phyloP scores from a whole-genome alignment of 92 coral and sea anemone genomes.

The Nematostella vectensis region DNA sequence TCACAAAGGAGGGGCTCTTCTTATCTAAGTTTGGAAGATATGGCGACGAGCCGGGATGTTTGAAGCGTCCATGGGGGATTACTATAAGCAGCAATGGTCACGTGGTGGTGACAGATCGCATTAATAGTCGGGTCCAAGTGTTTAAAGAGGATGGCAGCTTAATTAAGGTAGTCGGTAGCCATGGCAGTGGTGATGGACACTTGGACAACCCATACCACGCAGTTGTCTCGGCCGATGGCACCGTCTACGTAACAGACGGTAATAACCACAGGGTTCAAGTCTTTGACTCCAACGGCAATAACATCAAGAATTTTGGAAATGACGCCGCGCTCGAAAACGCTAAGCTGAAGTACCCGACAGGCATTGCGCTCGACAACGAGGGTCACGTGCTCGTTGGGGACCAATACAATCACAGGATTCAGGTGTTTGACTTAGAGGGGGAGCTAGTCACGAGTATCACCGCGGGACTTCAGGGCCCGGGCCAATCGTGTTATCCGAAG shows the following conservation, averaged over 20 bases:
- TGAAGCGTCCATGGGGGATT: slow-evolving; percentile 97
- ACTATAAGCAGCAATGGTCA: slow-evolving; percentile 60
- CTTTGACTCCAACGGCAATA: slow-evolving; percentile 62
- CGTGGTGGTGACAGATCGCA: slow-evolving; percentile 76
- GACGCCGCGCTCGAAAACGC: slow-evolving; percentile 24
- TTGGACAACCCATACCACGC: slow-evolving; percentile 89
- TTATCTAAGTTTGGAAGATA: slow-evolving; percentile 78
- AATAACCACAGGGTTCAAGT: slow-evolving; percentile 93
- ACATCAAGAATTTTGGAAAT: slow-evolving; percentile 61
- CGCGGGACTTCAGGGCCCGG: slow-evolving; percentile 65
- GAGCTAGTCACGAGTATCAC: slow-evolving; percentile 47
- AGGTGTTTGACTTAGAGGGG: slow-evolving; percentile 65
- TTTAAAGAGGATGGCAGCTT: slow-evolving; percentile 66
- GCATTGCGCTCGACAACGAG: slow-evolving; percentile 81
- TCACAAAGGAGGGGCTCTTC: slow-evolving; percentile 74
- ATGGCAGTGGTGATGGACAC: slow-evolving; percentile 58
- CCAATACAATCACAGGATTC: slow-evolving; percentile 92
- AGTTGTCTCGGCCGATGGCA: slow-evolving; percentile 53
- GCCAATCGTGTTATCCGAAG: slow-evolving; percentile 76
- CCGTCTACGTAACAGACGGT: slow-evolving; percentile 85
- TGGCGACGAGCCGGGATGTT: slow-evolving; percentile 54
- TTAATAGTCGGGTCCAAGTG: slow-evolving; percentile 72
- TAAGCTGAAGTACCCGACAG: slow-evolving; percentile 88
- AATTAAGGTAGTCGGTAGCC: slow-evolving; percentile 63
- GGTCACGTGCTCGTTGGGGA: slow-evolving; percentile 93